A percentile compares a stretch with the other conserved stretches of the same genome.
phyloP scores from a whole-genome alignment of 1,140 invertebrate genomes.

The Capitella teleta region DNA sequence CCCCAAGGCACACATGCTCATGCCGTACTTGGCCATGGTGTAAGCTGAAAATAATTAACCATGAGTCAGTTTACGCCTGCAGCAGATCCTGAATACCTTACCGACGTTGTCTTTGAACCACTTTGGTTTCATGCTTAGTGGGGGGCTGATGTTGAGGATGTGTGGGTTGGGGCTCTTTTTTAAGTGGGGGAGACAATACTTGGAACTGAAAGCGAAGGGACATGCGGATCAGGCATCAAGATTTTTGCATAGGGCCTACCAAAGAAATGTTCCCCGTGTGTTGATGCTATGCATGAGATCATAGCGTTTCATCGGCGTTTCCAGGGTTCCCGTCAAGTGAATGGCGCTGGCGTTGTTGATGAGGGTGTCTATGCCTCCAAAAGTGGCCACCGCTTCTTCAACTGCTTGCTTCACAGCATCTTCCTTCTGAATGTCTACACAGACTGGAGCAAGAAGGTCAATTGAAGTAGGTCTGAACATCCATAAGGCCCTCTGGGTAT shows the following conservation, averaged over 20 bases:
- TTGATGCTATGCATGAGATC: slow-evolving; percentile 44
- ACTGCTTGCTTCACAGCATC: slow-evolving; percentile 64
- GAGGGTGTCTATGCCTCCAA: slow-evolving; percentile 89
- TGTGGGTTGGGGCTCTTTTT: slow-evolving; percentile 76
- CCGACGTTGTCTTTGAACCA: slow-evolving; percentile 87
- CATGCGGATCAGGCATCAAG: neutral
- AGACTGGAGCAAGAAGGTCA: too few species aligned
- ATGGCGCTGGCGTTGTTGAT: slow-evolving; percentile 97
- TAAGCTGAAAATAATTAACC: slow-evolving; percentile 61
- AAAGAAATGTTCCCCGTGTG: slow-evolving; percentile 41
- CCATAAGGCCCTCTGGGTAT: too few species aligned
- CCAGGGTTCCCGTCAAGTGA: slow-evolving; percentile 68
- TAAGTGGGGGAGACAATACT: slow-evolving; percentile 80
- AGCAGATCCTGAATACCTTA: too few species aligned
- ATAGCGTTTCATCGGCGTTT: slow-evolving; percentile 79
- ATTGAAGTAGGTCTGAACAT: too few species aligned
- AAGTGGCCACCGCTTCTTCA: slow-evolving; percentile 72
- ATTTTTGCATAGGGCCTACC: slow-evolving; percentile 27
- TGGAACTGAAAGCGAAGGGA: slow-evolving; percentile 59
- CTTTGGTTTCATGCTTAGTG: slow-evolving; percentile 72
- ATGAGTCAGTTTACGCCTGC: too few species aligned
- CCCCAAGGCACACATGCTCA: slow-evolving; percentile 96
- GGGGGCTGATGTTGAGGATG: slow-evolving; percentile 91
- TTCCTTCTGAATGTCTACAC: slow-evolving; percentile 81
- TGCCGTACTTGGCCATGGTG: slow-evolving; percentile 97